phyloP scores from a whole-genome alignment of 2,888 invertebrate species.

The Idaea biselata region DNA sequence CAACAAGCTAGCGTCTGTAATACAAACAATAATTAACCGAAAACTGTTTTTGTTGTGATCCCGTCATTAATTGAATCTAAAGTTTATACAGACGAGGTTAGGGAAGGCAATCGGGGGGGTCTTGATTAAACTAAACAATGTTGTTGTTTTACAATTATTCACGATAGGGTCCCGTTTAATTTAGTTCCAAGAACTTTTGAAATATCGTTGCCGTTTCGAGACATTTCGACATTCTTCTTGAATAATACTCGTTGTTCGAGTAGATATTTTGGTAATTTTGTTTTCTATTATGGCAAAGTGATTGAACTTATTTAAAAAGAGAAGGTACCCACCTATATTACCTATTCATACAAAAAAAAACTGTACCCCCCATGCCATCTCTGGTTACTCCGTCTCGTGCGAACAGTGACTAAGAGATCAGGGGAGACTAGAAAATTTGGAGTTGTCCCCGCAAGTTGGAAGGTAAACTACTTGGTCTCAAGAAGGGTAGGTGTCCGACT shows the following conservation, averaged over 20 bases:
- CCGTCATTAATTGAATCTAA: constrained; percentile 68
- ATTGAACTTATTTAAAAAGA: neutral
- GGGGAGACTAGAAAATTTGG: too few species aligned
- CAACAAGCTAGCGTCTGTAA: constrained; percentile 45
- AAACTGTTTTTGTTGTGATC: constrained; percentile 74
- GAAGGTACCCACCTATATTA: too few species aligned
- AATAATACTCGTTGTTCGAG: neutral
- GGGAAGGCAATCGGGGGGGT: constrained; percentile 62
- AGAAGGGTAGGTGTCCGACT: too few species aligned
- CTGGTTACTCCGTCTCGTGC: too few species aligned
- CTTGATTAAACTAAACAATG: constrained; percentile 75
- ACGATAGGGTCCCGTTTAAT: constrained; percentile 48
- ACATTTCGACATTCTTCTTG: neutral
- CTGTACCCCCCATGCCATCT: too few species aligned
- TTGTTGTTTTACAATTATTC: constrained; percentile 65
- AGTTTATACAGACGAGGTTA: constrained; percentile 73
- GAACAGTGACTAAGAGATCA: too few species aligned
- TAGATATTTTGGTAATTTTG: neutral
- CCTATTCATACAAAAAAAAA: too few species aligned
- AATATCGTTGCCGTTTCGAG: constrained; percentile 10
- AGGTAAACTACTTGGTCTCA: too few species aligned
- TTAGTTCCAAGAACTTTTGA: constrained; percentile 37
- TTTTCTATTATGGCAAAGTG: neutral
- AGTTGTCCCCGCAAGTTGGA: too few species aligned
- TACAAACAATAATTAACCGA: constrained; percentile 65